Conservation (phyloP, 2,797 vertebrate genomes). For the Phrynocephalus vlangalii region DNA sequence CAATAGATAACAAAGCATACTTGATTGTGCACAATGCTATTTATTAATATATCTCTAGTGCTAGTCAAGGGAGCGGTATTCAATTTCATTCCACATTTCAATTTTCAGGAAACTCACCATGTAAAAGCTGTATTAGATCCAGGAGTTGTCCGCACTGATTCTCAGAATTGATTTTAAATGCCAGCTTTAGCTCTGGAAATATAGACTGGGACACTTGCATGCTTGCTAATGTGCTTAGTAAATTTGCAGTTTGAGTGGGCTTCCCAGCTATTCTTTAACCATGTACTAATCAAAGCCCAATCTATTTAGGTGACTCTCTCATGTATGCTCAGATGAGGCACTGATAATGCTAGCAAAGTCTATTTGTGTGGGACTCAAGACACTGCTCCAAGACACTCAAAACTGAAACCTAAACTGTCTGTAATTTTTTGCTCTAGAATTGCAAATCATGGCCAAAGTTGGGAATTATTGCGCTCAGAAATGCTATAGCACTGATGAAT, state of each 20-base stretch:
- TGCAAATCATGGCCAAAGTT: no score
- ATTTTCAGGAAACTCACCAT: neutral
- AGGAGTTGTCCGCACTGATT: neutral
- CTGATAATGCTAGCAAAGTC: neutral
- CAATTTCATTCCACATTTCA: neutral
- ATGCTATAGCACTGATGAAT: no score
- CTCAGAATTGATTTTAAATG: neutral
- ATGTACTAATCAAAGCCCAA: neutral
- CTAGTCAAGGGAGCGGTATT: neutral
- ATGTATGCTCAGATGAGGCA: neutral
- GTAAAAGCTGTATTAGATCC: neutral
- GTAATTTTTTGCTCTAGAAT: no score
- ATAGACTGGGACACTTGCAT: neutral
- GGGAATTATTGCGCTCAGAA: no score
- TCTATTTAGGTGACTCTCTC: neutral
- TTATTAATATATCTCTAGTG: neutral
- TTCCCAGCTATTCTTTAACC: neutral
- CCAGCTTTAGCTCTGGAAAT: neutral
- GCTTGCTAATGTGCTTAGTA: neutral
- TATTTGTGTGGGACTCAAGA: neutral
- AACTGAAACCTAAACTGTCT: no score
- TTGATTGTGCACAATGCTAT: neutral
- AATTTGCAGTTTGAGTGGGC: neutral
- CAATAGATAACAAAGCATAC: slow-evolving; percentile 1
- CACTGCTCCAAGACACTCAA: no score